A percentile compares a stretch with the other conserved stretches of the same genome.
Evolutionary conservation across 2,113 vertebrate species (phyloP).

Genomic region (Salvelinus sp.): DNA sequence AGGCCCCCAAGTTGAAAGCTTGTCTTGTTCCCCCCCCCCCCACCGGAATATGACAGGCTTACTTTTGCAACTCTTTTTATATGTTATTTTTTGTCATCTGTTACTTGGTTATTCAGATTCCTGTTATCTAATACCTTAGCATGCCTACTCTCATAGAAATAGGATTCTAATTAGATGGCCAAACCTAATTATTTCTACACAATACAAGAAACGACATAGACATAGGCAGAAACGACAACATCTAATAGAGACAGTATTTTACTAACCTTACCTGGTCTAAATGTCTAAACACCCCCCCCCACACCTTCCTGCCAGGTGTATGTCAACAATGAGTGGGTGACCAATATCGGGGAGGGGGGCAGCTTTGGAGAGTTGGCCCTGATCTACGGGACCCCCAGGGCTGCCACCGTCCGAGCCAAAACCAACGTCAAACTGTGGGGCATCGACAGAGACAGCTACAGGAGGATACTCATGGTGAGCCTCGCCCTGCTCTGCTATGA

Average conservation of each 20-base stretch:
- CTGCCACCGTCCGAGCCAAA: slow-evolving; percentile 95
- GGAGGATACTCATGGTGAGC: slow-evolving; percentile 74
- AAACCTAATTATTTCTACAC: no score
- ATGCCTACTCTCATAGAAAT: no score
- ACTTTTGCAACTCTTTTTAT: neutral
- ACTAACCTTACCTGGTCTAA: no score
- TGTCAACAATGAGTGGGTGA: slow-evolving; percentile 97
- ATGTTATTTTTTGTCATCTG: no score
- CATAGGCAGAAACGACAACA: no score
- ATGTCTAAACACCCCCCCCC: neutral
- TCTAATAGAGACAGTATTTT: no score
- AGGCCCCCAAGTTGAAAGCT: no score
- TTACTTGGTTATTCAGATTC: neutral
- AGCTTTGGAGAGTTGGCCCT: slow-evolving; percentile 97
- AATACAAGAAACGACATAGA: no score
- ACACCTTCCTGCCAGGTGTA: slow-evolving; percentile 79
- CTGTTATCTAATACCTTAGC: neutral
- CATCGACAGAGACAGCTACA: slow-evolving; percentile 96
- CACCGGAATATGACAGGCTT: neutral
- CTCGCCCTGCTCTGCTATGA: no score
- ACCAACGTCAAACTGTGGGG: slow-evolving; percentile 98
- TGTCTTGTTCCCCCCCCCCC: no score
- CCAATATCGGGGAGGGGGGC: slow-evolving; percentile 94
- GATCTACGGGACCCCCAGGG: slow-evolving; percentile 95
- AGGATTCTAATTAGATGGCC: no score